A percentile compares a stretch with the other conserved stretches of the same genome.
These are phyloP conservation scores for Danio rerio DNA, from an alignment of 2,113 vertebrate species.

Conservation along the genomic window DNA sequence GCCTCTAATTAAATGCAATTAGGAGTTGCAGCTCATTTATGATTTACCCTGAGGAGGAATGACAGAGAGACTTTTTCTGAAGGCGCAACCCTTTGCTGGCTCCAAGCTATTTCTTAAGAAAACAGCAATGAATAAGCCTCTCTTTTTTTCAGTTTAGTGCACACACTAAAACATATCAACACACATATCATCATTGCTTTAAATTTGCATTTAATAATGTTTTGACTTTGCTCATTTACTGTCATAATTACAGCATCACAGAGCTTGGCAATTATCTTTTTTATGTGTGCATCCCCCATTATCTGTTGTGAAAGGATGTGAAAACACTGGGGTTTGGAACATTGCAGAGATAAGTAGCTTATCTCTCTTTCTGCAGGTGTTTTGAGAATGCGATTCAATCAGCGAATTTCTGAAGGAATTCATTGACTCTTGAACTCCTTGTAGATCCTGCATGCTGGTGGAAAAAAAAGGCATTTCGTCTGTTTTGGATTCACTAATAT, in stretches of 20 bases:
- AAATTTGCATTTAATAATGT: slow-evolving; percentile 31
- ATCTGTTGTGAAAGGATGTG: slow-evolving; percentile 50
- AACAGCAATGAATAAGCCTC: slow-evolving; percentile 3
- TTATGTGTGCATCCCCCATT: slow-evolving; percentile 46
- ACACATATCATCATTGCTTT: background rate
- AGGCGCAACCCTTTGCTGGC: background rate
- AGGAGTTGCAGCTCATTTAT: slow-evolving; percentile 57
- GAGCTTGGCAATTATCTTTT: slow-evolving; percentile 47
- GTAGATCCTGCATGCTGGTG: slow-evolving; percentile 56
- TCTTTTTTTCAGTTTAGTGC: background rate
- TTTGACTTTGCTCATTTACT: background rate
- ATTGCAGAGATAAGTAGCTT: slow-evolving; percentile 73
- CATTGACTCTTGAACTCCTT: slow-evolving; percentile 70
- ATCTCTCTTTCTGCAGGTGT: slow-evolving; percentile 74
- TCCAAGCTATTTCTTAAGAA: slow-evolving; percentile 4
- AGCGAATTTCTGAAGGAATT: slow-evolving; percentile 69
- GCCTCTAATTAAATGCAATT: slow-evolving; percentile 71
- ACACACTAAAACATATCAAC: background rate
- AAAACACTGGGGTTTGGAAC: slow-evolving; percentile 48
- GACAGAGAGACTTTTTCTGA: slow-evolving; percentile 5
- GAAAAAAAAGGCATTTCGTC: slow-evolving; percentile 48
- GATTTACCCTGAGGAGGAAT: slow-evolving; percentile 50
- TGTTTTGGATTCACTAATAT: slow-evolving; percentile 28
- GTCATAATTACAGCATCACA: slow-evolving; percentile 44
- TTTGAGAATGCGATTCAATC: slow-evolving; percentile 68